Percentiles rank a stretch among this genome's conserved stretches.
phyloP scores from a whole-genome alignment of 2,113 vertebrate species.

The Ciconia maguari region DNA sequence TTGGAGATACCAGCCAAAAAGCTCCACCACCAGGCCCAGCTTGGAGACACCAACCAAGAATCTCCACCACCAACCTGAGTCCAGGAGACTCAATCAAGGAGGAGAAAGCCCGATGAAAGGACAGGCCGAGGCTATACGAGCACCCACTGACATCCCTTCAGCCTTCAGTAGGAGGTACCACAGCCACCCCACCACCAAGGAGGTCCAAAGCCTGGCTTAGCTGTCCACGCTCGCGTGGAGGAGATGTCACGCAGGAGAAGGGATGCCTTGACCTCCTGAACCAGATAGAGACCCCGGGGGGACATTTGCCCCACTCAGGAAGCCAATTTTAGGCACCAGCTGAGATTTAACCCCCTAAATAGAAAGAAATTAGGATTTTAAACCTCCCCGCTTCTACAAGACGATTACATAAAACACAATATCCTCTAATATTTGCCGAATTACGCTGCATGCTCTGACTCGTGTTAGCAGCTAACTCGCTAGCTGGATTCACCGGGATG shows the following conservation, averaged over 20 bases:
- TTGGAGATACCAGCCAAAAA: neutral
- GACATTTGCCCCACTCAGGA: neutral
- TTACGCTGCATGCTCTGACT: accelerated
- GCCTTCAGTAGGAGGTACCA: neutral
- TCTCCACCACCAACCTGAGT: neutral
- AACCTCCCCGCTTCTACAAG: neutral
- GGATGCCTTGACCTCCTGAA: neutral
- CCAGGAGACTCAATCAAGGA: neutral
- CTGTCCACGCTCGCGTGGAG: neutral
- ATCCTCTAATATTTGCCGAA: neutral
- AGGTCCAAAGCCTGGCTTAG: neutral
- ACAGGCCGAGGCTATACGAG: accelerated
- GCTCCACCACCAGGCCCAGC: accelerated
- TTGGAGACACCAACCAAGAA: neutral
- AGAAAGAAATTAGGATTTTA: neutral
- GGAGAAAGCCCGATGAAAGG: neutral
- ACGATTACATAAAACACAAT: neutral
- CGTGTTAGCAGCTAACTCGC: neutral
- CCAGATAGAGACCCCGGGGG: neutral
- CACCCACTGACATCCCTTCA: neutral
- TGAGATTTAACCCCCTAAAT: neutral
- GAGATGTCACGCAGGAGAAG: neutral
- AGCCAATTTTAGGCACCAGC: neutral
- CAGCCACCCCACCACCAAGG: neutral
- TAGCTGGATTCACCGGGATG: neutral